Evolutionary conservation across 2,797 vertebrate species (phyloP).

Genomic region (Enteromius unitaeniatus): DNA sequence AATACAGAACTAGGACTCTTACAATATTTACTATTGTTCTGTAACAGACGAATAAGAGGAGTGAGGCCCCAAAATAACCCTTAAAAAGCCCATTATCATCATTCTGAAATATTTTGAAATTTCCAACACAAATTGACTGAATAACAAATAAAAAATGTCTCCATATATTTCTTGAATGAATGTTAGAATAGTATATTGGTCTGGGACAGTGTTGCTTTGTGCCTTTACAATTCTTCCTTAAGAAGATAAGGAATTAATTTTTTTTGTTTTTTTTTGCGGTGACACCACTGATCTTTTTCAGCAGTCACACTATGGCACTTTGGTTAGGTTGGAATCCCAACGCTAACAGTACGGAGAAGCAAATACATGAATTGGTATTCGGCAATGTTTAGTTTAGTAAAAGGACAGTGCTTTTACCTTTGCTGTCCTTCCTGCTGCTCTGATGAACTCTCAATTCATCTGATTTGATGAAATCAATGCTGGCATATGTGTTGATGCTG

Average conservation of each 20-base stretch:
- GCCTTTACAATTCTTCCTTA: not conserved
- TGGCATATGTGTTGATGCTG: conserved; percentile 80
- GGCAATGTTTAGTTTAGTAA: not conserved
- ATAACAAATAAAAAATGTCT: not conserved
- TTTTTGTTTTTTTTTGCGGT: not conserved
- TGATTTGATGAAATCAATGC: conserved; percentile 86
- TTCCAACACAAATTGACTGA: not conserved
- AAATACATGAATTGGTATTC: not conserved
- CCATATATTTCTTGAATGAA: not conserved
- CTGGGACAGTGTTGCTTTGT: not conserved
- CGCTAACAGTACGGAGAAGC: not conserved
- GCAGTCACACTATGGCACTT: not conserved
- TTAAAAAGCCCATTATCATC: not conserved
- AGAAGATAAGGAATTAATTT: not conserved
- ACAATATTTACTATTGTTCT: conserved; percentile 31
- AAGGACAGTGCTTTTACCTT: conserved; percentile 68
- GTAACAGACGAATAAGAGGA: not conserved
- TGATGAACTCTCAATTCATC: conserved; percentile 78
- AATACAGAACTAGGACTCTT: conserved; percentile 29
- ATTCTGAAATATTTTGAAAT: not conserved
- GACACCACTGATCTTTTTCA: not conserved
- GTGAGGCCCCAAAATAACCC: conserved; percentile 2
- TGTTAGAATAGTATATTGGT: not conserved
- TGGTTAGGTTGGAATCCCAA: not conserved
- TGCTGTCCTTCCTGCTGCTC: conserved; percentile 76